Conservation (phyloP, 2,113 vertebrate species). For the Poicephalus gulielmi region DNA sequence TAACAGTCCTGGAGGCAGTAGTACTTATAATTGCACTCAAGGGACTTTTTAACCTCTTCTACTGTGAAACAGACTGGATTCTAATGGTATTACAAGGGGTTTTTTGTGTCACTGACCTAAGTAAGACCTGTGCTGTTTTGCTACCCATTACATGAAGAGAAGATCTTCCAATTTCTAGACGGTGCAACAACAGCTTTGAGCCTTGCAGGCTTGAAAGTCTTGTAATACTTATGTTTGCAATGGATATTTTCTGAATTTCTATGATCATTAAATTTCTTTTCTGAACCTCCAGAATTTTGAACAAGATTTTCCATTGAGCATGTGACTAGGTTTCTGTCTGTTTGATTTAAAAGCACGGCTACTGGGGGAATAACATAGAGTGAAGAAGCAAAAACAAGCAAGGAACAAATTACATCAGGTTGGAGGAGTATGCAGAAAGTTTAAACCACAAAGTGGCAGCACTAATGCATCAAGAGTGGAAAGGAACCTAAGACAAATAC, state of each 20-base stretch:
- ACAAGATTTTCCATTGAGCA: not conserved
- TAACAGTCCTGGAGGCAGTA: not conserved
- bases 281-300: not conserved
- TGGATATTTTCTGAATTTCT: not conserved
- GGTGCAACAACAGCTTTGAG: not conserved
- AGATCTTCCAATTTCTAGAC: not conserved
- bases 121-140: not conserved
- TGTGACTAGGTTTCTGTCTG: not conserved
- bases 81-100: not conserved
- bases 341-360: not conserved
- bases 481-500: not conserved
- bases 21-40: not conserved
- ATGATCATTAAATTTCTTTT: not conserved
- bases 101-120: not conserved
- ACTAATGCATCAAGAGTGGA: not conserved
- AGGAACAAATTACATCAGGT: not conserved
- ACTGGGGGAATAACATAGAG: not conserved
- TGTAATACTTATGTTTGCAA: not conserved
- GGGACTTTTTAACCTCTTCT: not conserved
- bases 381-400: not conserved
- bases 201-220: not conserved
- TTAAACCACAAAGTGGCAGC: conserved; percentile 41
- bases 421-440: not conserved
- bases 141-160: not conserved
- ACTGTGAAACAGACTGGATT: not conserved